Evolutionary conservation across 2,888 invertebrate species (phyloP).

Genomic region (Melieria omissa): DNA sequence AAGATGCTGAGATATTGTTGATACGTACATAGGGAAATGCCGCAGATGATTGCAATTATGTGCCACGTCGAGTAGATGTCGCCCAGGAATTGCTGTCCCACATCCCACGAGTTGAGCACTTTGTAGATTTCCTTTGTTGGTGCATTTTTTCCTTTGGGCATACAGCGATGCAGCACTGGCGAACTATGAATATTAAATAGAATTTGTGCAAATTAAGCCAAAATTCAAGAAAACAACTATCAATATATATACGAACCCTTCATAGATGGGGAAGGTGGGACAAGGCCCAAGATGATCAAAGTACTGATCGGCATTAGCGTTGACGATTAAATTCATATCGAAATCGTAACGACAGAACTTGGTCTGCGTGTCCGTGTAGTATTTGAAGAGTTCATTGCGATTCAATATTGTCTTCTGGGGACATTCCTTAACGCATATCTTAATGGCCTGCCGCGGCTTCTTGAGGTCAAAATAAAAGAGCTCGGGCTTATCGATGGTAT

Average conservation of each 20-base stretch:
- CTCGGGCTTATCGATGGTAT: constrained; percentile 81
- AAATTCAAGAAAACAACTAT: constrained; percentile 22
- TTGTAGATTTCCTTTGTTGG: constrained; percentile 79
- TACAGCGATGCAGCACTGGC: constrained; percentile 87
- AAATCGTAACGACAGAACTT: constrained; percentile 82
- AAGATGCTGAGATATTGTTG: not conserved
- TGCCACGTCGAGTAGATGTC: constrained; percentile 91
- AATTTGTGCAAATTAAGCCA: constrained; percentile 40
- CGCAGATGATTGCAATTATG: constrained; percentile 83
- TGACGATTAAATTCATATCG: constrained; percentile 70
- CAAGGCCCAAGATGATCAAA: constrained; percentile 77
- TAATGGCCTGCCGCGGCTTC: constrained; percentile 80
- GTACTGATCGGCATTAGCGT: constrained; percentile 58
- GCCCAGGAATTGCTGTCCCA: constrained; percentile 86
- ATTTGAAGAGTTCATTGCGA: constrained; percentile 77
- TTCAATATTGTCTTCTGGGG: constrained; percentile 75
- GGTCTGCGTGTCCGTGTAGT: constrained; percentile 78
- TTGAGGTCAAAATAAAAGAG: constrained; percentile 86
- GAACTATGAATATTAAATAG: constrained; percentile 67
- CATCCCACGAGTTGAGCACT: constrained; percentile 87
- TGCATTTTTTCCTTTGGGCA: constrained; percentile 79
- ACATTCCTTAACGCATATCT: constrained; percentile 91
- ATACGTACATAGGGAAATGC: constrained; percentile 80
- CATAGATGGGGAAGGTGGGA: constrained; percentile 81
- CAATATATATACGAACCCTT: constrained; percentile 69